Conservation (phyloP, 1,140 invertebrate species). For the Anastatus disparis region DNA sequence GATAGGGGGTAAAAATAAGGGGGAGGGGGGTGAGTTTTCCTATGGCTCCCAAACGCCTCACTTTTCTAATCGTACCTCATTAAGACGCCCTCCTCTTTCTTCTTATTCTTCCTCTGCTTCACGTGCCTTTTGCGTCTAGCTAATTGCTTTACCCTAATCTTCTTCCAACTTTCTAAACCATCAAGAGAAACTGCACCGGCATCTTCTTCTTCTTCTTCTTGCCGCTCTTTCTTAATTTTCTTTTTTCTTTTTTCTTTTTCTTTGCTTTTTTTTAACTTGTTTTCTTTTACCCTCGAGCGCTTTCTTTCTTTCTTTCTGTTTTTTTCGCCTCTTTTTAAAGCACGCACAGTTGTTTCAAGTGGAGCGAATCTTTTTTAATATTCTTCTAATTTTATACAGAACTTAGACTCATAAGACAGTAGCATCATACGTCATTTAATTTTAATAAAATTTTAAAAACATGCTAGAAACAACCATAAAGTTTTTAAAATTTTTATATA, state of each 20-base stretch:
- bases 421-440: no score
- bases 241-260: neutral
- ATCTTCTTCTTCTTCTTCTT: neutral
- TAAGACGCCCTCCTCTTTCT: constrained; percentile 62
- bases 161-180: constrained; percentile 61
- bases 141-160: constrained; percentile 64
- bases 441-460: no score
- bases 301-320: neutral
- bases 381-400: neutral
- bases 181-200: constrained; percentile 44
- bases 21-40: neutral
- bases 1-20: no score
- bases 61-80: constrained; percentile 64
- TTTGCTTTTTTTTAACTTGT: neutral
- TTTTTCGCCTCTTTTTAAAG: neutral
- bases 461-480: no score
- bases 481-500: no score
- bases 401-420: no score
- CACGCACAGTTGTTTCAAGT: neutral
- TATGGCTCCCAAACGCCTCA: constrained; percentile 63
- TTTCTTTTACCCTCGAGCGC: neutral
- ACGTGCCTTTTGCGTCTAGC: constrained; percentile 42
- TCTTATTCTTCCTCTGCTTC: no score
- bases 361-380: neutral
- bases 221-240: constrained; percentile 1